Conservation (phyloP, 2,888 invertebrate species). For the Caenorhabditis sp. region DNA sequence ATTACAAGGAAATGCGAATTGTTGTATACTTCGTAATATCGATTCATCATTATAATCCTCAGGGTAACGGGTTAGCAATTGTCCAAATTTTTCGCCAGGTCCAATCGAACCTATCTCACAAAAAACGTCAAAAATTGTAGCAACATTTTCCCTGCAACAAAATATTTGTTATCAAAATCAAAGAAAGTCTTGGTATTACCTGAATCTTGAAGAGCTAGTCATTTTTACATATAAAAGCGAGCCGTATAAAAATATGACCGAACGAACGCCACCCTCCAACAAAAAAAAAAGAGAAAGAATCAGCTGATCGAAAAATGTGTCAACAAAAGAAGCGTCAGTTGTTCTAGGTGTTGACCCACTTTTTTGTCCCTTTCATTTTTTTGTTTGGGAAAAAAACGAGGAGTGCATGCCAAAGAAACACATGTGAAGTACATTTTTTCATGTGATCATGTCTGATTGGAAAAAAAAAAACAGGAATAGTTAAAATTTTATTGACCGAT, state of each 20-base stretch:
- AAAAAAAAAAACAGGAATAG: too few relatives aligned
- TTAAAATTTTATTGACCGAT: too few relatives aligned
- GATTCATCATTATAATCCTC: constrained; percentile 65
- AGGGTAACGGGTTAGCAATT: constrained; percentile 66
- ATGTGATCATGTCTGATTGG: background rate
- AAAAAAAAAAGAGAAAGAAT: background rate
- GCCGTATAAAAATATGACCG: background rate
- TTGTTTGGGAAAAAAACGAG: background rate
- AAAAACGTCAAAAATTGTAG: constrained; percentile 66
- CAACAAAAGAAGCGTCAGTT: background rate
- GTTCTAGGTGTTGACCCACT: background rate
- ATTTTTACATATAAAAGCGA: background rate
- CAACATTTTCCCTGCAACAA: constrained; percentile 50
- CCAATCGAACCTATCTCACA: constrained; percentile 51
- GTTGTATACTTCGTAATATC: constrained; percentile 65
- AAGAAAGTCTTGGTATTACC: too few relatives aligned
- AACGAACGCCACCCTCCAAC: background rate
- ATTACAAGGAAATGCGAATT: constrained; percentile 69
- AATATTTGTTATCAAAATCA: too few relatives aligned
- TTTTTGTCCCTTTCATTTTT: background rate
- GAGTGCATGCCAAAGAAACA: background rate
- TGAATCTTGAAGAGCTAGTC: background rate
- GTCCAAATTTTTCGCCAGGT: constrained; percentile 21
- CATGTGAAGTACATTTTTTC: background rate
- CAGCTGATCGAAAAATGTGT: background rate